Percentiles rank a stretch among this genome's conserved stretches.
These are phyloP conservation scores for Parotia lawesii DNA, from an alignment of 2,113 vertebrate genomes.

Conservation along the genomic window DNA sequence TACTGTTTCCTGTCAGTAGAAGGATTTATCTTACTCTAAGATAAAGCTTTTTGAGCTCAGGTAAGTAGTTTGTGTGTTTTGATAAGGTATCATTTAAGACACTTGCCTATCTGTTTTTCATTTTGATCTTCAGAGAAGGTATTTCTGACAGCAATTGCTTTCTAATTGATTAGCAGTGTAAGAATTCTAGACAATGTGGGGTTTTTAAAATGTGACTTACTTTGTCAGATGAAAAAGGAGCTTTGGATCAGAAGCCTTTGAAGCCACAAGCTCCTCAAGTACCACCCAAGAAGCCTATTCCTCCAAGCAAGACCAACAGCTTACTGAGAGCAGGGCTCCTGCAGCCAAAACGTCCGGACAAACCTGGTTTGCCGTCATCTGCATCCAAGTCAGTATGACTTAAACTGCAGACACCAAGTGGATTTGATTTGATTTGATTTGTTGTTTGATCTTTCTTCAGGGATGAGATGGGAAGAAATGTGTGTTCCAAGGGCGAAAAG, in stretches of 20 bases:
- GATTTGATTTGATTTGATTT: neutral
- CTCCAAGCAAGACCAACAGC: conserved; percentile 79
- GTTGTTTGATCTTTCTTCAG: neutral
- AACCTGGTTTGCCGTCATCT: conserved; percentile 79
- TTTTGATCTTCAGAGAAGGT: neutral
- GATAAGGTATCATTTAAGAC: neutral
- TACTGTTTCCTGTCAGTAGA: neutral
- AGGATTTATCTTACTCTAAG: neutral
- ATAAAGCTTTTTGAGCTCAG: neutral
- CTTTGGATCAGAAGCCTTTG: conserved; percentile 79
- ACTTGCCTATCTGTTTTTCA: neutral
- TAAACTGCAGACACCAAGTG: neutral
- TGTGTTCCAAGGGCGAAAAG: neutral
- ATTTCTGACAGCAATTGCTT: neutral
- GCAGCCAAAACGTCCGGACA: conserved; percentile 86
- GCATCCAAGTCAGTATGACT: conserved; percentile 76
- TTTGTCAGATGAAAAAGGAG: conserved; percentile 79
- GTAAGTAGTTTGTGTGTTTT: neutral
- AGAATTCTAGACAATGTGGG: neutral
- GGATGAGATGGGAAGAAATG: neutral
- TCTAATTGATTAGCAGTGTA: neutral
- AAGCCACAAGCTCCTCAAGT: conserved; percentile 89
- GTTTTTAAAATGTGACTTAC: neutral
- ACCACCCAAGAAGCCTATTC: conserved; percentile 90
- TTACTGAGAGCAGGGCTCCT: conserved; percentile 68